Base-by-base conservation (phyloP, 2,113 vertebrate genomes). In the Chrysochloris asiatica region DNA sequence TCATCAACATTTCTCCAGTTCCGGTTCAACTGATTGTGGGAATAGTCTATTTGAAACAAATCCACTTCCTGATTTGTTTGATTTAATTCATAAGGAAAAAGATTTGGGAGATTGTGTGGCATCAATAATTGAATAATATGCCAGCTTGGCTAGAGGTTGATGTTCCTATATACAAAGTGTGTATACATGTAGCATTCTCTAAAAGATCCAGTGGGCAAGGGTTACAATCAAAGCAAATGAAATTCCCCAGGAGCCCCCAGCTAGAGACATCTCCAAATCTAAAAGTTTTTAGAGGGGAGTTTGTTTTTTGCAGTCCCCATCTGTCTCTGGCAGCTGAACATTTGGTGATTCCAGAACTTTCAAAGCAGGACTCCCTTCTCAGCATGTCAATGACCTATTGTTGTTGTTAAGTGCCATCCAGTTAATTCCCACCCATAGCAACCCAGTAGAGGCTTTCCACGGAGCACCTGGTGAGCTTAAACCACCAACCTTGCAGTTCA, bases 21-120 rank as follows among this genome's bases (percentile, higher is more conserved):
- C 6, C 72, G 26, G 56, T 67, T 82, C 16, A 67, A 81, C 85
- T 56, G 79, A 43, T 36, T 92, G 2, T 47, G 73, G n/a, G 54
- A 80, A 48, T 24, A 87, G 28, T 65, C 90, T 72, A 52, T 52
- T 78, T 67, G 17, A 80, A 88, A 24, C 30, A 50, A 77, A 12
- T 24, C 28, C 17, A 33, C 52, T 77, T 83, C n/a, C 16, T 73
- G 21, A 7, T 76, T 92, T 86, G 3, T 75, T 61, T 78, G 56
- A 45, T 26, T 82, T 33, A 52, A 73, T 75, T 87, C 92, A 83
- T 86, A 77, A 67, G 41, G 36, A 85, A 43, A 86, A 43, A 69
- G 6, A 13, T 28, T 79, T 11, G 12, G 50, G 30, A 78, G 45
- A 36, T 0, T 38, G 2, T 21, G 33, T 22, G 54, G 22, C 26